phyloP scores from a whole-genome alignment of 2,113 vertebrate species.

The Cricetomys ansorgei region DNA sequence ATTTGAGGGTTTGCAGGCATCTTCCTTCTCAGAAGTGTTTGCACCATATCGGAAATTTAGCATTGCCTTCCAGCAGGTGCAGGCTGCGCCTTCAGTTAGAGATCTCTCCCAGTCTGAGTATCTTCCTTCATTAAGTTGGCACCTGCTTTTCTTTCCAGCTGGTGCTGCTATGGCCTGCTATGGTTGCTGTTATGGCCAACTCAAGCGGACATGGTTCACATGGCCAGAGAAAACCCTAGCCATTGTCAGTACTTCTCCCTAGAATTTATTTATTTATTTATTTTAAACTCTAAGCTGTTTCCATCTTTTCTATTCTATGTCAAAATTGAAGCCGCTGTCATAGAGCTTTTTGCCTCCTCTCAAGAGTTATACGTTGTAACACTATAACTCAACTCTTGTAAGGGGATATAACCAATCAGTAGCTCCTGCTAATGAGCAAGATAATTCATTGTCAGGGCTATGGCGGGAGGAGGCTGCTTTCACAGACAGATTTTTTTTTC shows the following conservation, averaged over 20 bases:
- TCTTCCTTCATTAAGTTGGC: background rate
- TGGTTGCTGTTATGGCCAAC: background rate
- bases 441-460: background rate
- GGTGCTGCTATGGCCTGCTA: background rate
- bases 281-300: background rate
- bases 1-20: background rate
- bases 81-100: no score
- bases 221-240: background rate
- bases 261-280: background rate
- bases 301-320: slow-evolving; percentile 3
- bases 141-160: background rate
- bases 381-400: background rate
- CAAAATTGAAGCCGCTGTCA: background rate
- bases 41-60: background rate
- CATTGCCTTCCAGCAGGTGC: background rate
- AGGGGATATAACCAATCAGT: background rate
- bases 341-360: background rate
- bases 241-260: background rate
- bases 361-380: background rate
- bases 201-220: background rate
- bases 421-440: background rate
- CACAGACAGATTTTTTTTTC: background rate
- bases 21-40: background rate
- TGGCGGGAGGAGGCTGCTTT: background rate
- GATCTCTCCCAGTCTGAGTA: background rate